A percentile compares a stretch with the other conserved stretches of the same genome.
Conservation (phyloP, 2,888 invertebrate genomes). For the Frankliniella intonsa region DNA sequence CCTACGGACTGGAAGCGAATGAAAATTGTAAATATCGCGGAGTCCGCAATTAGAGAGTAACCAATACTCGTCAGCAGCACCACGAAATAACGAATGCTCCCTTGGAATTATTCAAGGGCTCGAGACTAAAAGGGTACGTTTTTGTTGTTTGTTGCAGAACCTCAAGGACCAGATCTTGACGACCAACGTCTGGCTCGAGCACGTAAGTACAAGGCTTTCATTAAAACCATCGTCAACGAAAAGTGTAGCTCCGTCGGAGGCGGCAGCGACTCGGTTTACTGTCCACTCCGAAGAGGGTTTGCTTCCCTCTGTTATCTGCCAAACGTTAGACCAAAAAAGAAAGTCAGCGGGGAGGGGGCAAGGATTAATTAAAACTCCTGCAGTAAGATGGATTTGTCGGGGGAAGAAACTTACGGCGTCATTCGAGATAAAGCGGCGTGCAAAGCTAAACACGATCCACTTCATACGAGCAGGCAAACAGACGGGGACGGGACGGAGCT, state of each 20-base stretch:
- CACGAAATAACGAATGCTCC: too few species aligned
- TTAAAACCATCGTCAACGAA: not conserved
- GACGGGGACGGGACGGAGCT: not conserved
- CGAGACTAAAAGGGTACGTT: not conserved
- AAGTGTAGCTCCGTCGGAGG: not conserved
- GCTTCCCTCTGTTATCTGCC: not conserved
- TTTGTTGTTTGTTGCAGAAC: slow-evolving; percentile 65
- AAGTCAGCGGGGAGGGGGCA: too few species aligned
- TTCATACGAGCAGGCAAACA: not conserved
- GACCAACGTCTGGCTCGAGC: slow-evolving; percentile 92
- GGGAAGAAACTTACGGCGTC: too few species aligned
- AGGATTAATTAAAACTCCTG: too few species aligned
- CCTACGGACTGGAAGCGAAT: too few species aligned
- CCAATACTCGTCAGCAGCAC: too few species aligned
- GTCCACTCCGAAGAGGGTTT: not conserved
- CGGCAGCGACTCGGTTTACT: not conserved
- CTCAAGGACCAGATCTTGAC: slow-evolving; percentile 90
- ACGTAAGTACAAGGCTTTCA: slow-evolving; percentile 60
- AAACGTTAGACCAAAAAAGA: too few species aligned
- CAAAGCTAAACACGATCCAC: not conserved
- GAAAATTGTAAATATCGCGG: too few species aligned
- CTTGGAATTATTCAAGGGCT: too few species aligned
- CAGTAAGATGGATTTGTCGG: too few species aligned
- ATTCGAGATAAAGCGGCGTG: too few species aligned
- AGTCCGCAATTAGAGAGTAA: too few species aligned